phyloP scores from a whole-genome alignment of 53 echinoderm and acorn worm species.

The Holothuria leucospilota region DNA sequence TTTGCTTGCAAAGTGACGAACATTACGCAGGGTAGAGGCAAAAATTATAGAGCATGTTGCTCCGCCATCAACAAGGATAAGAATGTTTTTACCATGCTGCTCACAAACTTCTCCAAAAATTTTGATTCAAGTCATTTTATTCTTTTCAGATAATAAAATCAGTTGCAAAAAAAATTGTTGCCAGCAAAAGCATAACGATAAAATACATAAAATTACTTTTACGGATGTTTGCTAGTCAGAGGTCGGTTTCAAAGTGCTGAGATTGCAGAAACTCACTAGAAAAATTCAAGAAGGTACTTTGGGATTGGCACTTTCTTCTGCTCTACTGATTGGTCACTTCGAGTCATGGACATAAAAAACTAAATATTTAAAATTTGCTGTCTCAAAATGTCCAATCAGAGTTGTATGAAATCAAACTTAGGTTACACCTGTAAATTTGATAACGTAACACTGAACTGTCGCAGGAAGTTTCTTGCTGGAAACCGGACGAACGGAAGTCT shows the following conservation, averaged over 20 bases:
- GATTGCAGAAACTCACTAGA: too few relatives aligned
- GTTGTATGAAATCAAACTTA: slow-evolving; percentile 40
- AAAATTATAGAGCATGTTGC: slow-evolving; percentile 38
- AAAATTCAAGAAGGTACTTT: slow-evolving; percentile 35
- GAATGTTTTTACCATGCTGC: too few relatives aligned
- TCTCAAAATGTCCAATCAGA: slow-evolving; percentile 39
- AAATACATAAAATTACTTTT: background rate
- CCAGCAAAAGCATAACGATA: background rate
- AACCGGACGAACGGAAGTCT: too few relatives aligned
- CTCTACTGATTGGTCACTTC: slow-evolving; percentile 49
- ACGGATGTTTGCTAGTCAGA: too few relatives aligned
- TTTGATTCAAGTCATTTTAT: too few relatives aligned
- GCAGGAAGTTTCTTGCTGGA: slow-evolving; percentile 34
- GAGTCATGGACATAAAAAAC: slow-evolving; percentile 47
- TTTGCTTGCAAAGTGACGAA: slow-evolving; percentile 15
- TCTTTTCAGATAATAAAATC: too few relatives aligned
- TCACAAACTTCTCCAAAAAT: too few relatives aligned
- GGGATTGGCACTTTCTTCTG: slow-evolving; percentile 32
- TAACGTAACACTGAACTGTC: slow-evolving; percentile 48
- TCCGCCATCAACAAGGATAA: too few relatives aligned
- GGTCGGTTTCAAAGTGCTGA: too few relatives aligned
- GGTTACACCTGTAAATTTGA: slow-evolving; percentile 46
- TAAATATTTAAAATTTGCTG: too few relatives aligned
- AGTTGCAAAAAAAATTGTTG: too few relatives aligned
- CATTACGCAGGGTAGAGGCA: slow-evolving; percentile 13